Evolutionary conservation across 2,113 vertebrate species (phyloP), one percentile per base, ranked within the genome.

Genomic region (Aptenodytes forsteri): DNA sequence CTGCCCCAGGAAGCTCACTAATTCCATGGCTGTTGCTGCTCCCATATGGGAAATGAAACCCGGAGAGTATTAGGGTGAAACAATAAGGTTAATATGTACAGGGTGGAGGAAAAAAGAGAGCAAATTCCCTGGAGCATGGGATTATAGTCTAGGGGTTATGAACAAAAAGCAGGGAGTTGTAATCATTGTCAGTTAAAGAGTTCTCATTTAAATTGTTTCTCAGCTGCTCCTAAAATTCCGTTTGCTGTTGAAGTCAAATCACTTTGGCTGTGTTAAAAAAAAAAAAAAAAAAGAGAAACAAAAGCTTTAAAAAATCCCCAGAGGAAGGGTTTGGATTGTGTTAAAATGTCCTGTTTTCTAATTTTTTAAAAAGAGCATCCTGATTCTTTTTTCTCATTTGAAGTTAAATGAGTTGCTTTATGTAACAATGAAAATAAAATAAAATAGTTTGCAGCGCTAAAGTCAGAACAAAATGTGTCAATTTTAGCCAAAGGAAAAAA

Each of bases 371-470:
- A 72, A 69, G 47, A 75, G 5, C 16, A 30, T 85, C 82, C 23
- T 61, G 69, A 75, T 76, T 75, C 11, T 88, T 94, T 85, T 59
- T 89, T 27, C 69, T 84, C 55, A 76, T 79, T 52, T 93, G 94
- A 89, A 95, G 81, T 71, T 82, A 95, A 97, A 93, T 72, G 52
- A 83, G 66, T 91, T 87, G 47, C 34, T 89, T 94, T 93, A 85
- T 83, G 70, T 84, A 93, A 87, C 59, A 50, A 52, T 36, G 44
- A 65, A 84, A 84, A 94, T 81, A 87, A 96, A 93, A 81, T 66
- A 46, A 82, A 91, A 40, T 21, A 40, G n/a, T 93, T 93, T 79
- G 14, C 40, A 70, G 36, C 36, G 52, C 67, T 94, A 17, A 13
- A 72, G 52, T 89, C 65, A 81, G 56, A 95, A 95, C 5, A 91